Evolutionary conservation across 2,888 invertebrate species (phyloP).

Genomic region (Zaprionus lineosus): DNA sequence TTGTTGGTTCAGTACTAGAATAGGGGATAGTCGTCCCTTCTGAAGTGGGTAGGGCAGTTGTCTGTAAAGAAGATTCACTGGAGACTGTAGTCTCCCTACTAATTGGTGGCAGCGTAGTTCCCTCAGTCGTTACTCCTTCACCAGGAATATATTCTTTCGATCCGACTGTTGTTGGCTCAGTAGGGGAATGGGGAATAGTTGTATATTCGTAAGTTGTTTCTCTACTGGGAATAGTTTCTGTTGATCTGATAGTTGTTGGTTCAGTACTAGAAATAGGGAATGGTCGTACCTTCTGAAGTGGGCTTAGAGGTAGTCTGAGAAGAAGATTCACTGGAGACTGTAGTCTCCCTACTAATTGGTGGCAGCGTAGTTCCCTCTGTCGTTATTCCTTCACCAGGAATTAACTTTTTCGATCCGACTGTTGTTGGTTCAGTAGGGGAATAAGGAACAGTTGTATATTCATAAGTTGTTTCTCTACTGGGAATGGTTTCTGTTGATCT

Average conservation of each 20-base stretch:
- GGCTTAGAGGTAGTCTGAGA: too few species aligned
- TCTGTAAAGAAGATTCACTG: neutral
- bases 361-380: too few species aligned
- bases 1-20: neutral
- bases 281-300: neutral
- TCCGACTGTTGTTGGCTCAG: neutral
- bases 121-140: neutral
- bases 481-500: too few species aligned
- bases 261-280: neutral
- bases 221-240: neutral
- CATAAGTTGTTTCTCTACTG: too few species aligned
- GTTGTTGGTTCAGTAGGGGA: too few species aligned
- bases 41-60: neutral
- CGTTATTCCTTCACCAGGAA: too few species aligned
- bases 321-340: neutral
- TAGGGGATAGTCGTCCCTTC: too few species aligned
- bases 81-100: neutral
- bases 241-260: neutral
- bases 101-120: neutral
- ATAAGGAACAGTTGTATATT: too few species aligned
- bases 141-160: neutral
- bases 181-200: neutral
- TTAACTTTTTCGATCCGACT: too few species aligned
- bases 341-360: too few species aligned
- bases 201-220: neutral